Evolutionary conservation across 1,140 invertebrate species (phyloP).

Genomic region (Rhagoletis zephyria): DNA sequence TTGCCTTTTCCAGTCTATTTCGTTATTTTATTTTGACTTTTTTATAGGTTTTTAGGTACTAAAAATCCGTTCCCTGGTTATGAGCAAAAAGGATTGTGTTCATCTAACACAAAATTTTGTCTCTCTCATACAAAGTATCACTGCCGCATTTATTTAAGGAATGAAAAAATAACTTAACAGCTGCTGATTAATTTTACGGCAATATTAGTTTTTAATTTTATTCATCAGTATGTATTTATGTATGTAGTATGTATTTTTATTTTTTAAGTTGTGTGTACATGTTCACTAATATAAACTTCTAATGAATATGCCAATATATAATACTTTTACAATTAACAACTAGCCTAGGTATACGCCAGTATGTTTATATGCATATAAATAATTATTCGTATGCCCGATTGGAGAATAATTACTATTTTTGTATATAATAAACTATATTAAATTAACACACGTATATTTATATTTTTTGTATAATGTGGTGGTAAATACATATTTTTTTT

Average conservation of each 20-base stretch:
- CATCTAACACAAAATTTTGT: no score
- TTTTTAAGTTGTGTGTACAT: slow-evolving; percentile 19
- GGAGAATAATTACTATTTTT: background rate
- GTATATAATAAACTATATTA: slow-evolving; percentile 38
- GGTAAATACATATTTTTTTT: slow-evolving; percentile 11
- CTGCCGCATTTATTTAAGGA: no score
- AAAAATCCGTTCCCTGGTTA: no score
- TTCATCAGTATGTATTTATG: background rate
- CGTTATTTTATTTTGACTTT: background rate
- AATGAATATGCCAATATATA: slow-evolving; percentile 3
- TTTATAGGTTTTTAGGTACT: no score
- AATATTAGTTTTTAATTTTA: no score
- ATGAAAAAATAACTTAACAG: no score
- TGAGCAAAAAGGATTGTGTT: no score
- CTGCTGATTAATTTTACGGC: no score
- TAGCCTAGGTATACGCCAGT: slow-evolving; percentile 20
- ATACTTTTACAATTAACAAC: slow-evolving; percentile 42
- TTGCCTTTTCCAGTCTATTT: background rate
- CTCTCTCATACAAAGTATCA: no score
- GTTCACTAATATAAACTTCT: background rate
- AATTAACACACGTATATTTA: slow-evolving; percentile 25
- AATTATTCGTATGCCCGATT: background rate
- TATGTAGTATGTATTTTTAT: background rate
- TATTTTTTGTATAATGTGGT: slow-evolving; percentile 14
- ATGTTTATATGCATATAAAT: slow-evolving; percentile 9